Percentiles rank a stretch among this genome's conserved stretches.
These are phyloP conservation scores for Cosmopolites sordidus DNA, from an alignment of 2,888 invertebrate species.

Conservation along the genomic window DNA sequence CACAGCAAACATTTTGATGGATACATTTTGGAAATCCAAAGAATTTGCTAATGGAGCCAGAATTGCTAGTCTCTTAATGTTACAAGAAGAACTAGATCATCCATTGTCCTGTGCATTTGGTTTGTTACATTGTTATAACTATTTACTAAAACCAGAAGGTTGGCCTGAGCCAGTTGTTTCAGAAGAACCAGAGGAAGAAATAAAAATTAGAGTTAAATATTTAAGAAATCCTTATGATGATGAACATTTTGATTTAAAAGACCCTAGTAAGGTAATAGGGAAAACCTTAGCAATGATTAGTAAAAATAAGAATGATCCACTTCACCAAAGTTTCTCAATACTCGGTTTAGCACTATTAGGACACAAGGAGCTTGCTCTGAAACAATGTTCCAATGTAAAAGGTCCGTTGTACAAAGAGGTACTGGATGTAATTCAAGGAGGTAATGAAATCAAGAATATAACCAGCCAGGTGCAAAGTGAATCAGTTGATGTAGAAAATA, in stretches of 20 bases:
- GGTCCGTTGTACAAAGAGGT: constrained; percentile 44
- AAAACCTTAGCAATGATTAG: constrained; percentile 70
- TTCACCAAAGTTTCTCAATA: constrained; percentile 50
- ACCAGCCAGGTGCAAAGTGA: constrained; percentile 32
- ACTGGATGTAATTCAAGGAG: constrained; percentile 45
- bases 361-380: constrained; percentile 40
- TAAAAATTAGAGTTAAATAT: constrained; percentile 62
- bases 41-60: constrained; percentile 70
- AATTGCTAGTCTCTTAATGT: constrained; percentile 74
- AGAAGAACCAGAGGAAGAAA: constrained; percentile 49
- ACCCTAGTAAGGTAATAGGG: constrained; percentile 68
- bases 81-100: constrained; percentile 82
- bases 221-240: constrained; percentile 81
- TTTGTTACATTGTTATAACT: constrained; percentile 71
- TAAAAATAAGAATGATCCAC: constrained; percentile 48
- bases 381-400: constrained; percentile 37
- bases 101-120: constrained; percentile 64
- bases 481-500: constrained; percentile 42
- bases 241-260: constrained; percentile 82
- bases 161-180: constrained; percentile 47
- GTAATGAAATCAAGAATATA: constrained; percentile 34
- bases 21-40: constrained; percentile 66
- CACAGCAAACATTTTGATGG: constrained; percentile 73
- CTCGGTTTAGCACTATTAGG: constrained; percentile 47
- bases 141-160: constrained; percentile 53